Evolutionary conservation across 2,888 invertebrate species (phyloP).

Genomic region (Dryadula phaetusa): DNA sequence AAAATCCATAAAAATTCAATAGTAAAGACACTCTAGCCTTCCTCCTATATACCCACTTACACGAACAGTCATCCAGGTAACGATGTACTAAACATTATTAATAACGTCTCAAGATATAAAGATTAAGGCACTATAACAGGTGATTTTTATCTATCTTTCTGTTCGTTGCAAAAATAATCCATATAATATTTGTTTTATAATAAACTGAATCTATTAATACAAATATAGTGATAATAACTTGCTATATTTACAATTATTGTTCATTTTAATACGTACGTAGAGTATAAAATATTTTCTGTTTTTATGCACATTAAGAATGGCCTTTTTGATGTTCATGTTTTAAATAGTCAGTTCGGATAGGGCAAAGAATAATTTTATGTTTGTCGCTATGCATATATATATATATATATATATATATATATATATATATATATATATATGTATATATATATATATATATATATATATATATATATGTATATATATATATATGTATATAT

Average conservation of each 20-base stretch:
- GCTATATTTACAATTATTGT: conserved; percentile 34
- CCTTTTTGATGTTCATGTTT: neutral
- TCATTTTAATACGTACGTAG: neutral
- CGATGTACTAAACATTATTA: conserved; percentile 41
- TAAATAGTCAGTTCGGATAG: neutral
- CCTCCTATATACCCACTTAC: conserved; percentile 35
- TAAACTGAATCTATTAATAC: conserved; percentile 24
- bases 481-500: too few relatives aligned
- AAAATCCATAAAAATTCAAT: neutral
- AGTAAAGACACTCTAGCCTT: conserved; percentile 24
- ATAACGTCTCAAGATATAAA: conserved; percentile 42
- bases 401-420: too few relatives aligned
- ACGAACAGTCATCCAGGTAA: conserved; percentile 35
- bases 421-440: too few relatives aligned
- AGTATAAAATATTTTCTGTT: conserved; percentile 12
- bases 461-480: too few relatives aligned
- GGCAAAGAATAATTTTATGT: neutral
- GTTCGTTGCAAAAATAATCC: conserved; percentile 35
- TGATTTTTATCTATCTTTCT: conserved; percentile 38
- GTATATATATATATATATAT: too few relatives aligned
- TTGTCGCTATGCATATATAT: too few relatives aligned
- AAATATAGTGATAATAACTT: conserved; percentile 8
- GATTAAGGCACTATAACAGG: conserved; percentile 39
- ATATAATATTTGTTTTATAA: conserved; percentile 37
- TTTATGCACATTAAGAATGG: conserved; percentile 1